Evolutionary conservation across 2,797 vertebrate genomes (phyloP).

Genomic region (Channallabes apus): DNA sequence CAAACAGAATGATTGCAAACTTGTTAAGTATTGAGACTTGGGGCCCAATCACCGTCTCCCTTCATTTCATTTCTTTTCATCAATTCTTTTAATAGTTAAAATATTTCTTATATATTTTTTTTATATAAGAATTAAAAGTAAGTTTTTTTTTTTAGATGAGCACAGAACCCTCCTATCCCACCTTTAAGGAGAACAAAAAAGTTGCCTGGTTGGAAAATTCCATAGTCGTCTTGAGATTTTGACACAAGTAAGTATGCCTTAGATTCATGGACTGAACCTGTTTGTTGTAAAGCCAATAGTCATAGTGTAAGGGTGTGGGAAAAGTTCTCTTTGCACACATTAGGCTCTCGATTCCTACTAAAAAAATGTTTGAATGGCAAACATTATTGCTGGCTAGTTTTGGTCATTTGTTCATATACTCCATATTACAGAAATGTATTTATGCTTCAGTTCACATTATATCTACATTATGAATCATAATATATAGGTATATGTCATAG

Average conservation of each 20-base stretch:
- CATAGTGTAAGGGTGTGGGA: background rate
- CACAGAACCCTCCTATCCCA: background rate
- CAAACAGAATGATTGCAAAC: too few relatives aligned
- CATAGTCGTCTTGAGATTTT: background rate
- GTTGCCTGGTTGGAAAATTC: background rate
- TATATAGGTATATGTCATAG: background rate
- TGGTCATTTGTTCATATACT: background rate
- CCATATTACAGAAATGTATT: background rate
- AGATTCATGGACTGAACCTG: background rate
- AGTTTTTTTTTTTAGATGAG: background rate
- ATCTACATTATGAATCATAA: background rate
- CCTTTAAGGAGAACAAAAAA: background rate
- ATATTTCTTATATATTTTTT: background rate
- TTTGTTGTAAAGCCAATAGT: background rate
- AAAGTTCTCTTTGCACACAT: background rate
- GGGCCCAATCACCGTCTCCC: too few relatives aligned
- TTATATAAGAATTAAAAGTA: background rate
- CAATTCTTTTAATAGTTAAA: background rate
- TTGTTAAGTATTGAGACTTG: too few relatives aligned
- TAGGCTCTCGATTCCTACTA: background rate
- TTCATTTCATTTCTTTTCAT: background rate
- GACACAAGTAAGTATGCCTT: background rate
- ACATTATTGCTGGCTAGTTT: background rate
- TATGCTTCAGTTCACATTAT: background rate
- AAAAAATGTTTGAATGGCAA: background rate